Percentiles rank a stretch among this genome's conserved stretches.
These are phyloP conservation scores for Neodontobutis hainanensis DNA, from an alignment of 2,113 vertebrate species.

Conservation along the genomic window DNA sequence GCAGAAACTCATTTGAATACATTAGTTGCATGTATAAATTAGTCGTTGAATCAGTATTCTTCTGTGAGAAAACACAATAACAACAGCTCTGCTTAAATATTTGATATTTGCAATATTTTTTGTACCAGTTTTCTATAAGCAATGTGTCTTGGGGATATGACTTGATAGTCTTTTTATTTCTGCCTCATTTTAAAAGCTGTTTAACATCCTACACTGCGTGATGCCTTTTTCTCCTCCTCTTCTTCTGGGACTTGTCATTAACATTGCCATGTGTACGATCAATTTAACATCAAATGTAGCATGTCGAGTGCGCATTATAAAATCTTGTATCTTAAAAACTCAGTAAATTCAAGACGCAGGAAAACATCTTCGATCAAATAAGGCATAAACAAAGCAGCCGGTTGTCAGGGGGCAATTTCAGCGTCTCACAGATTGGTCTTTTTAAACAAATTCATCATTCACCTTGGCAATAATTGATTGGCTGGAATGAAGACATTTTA, in stretches of 20 bases:
- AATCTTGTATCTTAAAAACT: slow-evolving; percentile 51
- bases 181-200: slow-evolving; percentile 8
- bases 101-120: slow-evolving; percentile 31
- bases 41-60: not conserved
- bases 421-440: slow-evolving; percentile 38
- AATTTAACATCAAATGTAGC: slow-evolving; percentile 48
- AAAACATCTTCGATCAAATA: slow-evolving; percentile 50
- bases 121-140: slow-evolving; percentile 22
- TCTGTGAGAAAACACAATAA: slow-evolving; percentile 26
- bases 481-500: slow-evolving; percentile 67
- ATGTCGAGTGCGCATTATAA: slow-evolving; percentile 39
- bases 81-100: slow-evolving; percentile 17
- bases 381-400: slow-evolving; percentile 49
- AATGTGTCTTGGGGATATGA: slow-evolving; percentile 11
- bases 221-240: slow-evolving; percentile 9
- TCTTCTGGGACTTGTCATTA: slow-evolving; percentile 24
- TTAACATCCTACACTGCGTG: not conserved
- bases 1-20: slow-evolving; percentile 10
- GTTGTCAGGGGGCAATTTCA: slow-evolving; percentile 40
- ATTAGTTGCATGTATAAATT: slow-evolving; percentile 2
- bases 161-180: slow-evolving; percentile 25
- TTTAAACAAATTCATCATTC: slow-evolving; percentile 70
- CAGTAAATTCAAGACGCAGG: slow-evolving; percentile 47
- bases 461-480: slow-evolving; percentile 75
- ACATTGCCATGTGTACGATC: slow-evolving; percentile 25